These are phyloP conservation scores for Andrena bucephala DNA, from an alignment of 2,888 invertebrate species.

Conservation along the genomic window DNA sequence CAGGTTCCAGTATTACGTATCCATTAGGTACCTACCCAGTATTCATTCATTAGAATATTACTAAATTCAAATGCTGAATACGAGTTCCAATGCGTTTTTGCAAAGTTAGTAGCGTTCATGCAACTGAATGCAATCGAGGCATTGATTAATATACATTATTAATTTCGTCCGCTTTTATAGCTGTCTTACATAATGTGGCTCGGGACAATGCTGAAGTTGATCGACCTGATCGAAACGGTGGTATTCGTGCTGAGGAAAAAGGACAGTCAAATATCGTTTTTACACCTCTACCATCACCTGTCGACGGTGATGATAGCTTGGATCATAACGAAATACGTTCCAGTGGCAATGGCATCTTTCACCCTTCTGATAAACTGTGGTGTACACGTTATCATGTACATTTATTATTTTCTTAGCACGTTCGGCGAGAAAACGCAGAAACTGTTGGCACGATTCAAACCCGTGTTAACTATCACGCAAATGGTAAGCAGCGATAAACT, in stretches of 20 bases:
- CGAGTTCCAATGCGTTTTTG: neutral
- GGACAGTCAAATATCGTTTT: slow-evolving; percentile 86
- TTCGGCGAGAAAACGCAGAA: slow-evolving; percentile 82
- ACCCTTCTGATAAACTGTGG: slow-evolving; percentile 88
- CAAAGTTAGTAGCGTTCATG: neutral
- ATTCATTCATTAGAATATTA: neutral
- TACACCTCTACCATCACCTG: slow-evolving; percentile 88
- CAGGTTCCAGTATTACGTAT: neutral
- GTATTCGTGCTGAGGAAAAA: slow-evolving; percentile 91
- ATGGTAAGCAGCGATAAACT: slow-evolving; percentile 86
- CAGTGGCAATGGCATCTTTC: slow-evolving; percentile 88
- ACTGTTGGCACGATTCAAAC: slow-evolving; percentile 85
- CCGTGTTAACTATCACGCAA: slow-evolving; percentile 87
- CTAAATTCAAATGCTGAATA: neutral
- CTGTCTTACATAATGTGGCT: slow-evolving; percentile 22
- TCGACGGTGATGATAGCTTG: slow-evolving; percentile 87
- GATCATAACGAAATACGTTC: slow-evolving; percentile 87
- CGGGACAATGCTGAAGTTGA: slow-evolving; percentile 85
- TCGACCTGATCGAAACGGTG: slow-evolving; percentile 89
- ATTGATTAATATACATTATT: neutral
- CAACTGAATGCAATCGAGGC: neutral
- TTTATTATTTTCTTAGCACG: slow-evolving; percentile 88
- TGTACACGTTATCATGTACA: slow-evolving; percentile 91
- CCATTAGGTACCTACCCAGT: neutral
- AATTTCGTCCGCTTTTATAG: neutral